Conservation (phyloP, 1,140 invertebrate genomes). For the Pteromalus puparum region DNA sequence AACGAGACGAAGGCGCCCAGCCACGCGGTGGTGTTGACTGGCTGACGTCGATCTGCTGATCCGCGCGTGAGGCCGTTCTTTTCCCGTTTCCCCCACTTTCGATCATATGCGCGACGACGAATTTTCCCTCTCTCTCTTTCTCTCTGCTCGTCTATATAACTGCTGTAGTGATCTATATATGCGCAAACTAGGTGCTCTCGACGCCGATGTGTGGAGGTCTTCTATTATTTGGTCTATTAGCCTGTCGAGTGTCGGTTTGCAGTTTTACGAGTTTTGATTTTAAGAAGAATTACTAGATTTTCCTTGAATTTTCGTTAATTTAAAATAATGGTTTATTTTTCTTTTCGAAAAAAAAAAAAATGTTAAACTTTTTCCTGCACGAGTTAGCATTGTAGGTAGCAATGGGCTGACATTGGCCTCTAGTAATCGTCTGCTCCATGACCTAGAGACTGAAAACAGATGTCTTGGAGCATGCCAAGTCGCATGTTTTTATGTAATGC, state of each 20-base stretch:
- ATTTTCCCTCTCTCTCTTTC: constrained; percentile 56
- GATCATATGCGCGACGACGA: constrained; percentile 60
- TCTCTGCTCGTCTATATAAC: neutral
- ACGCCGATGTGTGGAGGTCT: neutral
- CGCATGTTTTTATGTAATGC: constrained; percentile 37
- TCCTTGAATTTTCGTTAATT: too few species aligned
- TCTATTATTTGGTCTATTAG: too few species aligned
- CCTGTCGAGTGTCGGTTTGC: neutral
- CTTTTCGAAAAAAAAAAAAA: too few species aligned
- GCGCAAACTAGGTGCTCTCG: constrained; percentile 25
- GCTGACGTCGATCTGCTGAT: constrained; percentile 51
- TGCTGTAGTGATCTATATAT: neutral
- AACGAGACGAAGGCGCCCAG: neutral
- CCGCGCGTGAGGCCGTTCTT: constrained; percentile 7
- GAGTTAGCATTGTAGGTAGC: neutral
- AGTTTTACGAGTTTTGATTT: neutral
- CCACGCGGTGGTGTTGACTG: constrained; percentile 43
- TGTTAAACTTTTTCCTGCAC: too few species aligned
- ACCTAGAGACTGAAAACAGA: constrained; percentile 63
- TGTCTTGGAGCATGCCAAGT: constrained; percentile 63
- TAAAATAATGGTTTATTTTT: too few species aligned
- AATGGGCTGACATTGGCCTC: constrained; percentile 65
- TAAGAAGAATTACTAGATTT: too few species aligned
- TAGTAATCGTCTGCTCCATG: constrained; percentile 32
- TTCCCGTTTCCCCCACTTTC: constrained; percentile 39